Evolutionary conservation across 2,113 vertebrate species (phyloP), one percentile per base, ranked within the genome.

Genomic region (Petrocephalus zakoni): DNA sequence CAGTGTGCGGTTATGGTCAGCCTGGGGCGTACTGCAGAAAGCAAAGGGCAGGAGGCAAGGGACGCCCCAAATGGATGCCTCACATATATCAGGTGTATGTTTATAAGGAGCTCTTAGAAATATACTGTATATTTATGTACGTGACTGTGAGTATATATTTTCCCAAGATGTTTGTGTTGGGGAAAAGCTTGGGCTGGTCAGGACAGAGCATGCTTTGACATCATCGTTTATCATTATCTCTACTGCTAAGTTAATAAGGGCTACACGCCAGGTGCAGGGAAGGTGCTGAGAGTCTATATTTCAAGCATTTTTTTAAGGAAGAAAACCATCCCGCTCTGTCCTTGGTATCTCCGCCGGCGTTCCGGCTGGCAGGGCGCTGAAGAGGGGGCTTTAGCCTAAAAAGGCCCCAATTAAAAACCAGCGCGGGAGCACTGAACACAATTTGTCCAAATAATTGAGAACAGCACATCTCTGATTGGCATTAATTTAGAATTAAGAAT

Each of bases 401-500:
- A 56, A 82, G 64, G 72, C 87, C 17, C 34, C 53, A 34, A 81
- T 88, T 81, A 78, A 88, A 82, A 82, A 56, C 55, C 7, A 88
- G 17, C 52, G 34, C 82, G 53, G 82, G 9, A 37, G 29, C 68
- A 56, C 17, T 51, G 42, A 56, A 52, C 51, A 22, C 87, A 37
- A 88, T 61, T 37, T 29, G 34, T 42, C 55, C 72, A 25, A 64
- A 78, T 88, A 17, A 61, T 46, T 42, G 53, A 58, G 51, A 34
- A 37, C 34, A 47, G 46, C 49, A 34, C 68, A 22, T 78, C 42
- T 11, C 78, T 78, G 51, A 47, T 10, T 22, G 75, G 21, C 78
- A 88, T 34, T 88, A 81, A 88, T 88, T 88, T 61, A 72, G 21
- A 37, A 68, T 68, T 22, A n/a, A 83, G 46, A 83, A 83, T 83